Percentiles rank a stretch among this genome's conserved stretches.
Evolutionary conservation across 2,113 vertebrate species (phyloP).

Genomic region (Corythoichthys haematopterus): DNA sequence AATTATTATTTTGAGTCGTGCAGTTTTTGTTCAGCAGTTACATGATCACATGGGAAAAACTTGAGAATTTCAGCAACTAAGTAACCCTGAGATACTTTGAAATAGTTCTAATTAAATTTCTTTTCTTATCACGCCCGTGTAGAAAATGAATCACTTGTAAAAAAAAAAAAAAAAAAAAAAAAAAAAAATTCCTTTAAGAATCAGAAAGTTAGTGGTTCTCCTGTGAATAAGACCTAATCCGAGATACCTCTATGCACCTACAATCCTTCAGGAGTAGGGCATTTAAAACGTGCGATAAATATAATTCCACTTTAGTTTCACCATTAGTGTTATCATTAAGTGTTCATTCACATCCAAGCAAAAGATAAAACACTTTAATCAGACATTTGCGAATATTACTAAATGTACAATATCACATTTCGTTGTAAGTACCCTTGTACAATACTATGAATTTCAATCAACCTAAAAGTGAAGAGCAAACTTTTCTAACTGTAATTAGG

Average conservation of each 20-base stretch:
- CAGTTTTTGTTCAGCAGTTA: too few relatives aligned
- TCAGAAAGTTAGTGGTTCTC: slow-evolving; percentile 4
- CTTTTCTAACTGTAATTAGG: too few relatives aligned
- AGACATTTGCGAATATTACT: not conserved
- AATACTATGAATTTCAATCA: too few relatives aligned
- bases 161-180: slow-evolving; percentile 1
- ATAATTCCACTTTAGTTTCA: slow-evolving; percentile 8
- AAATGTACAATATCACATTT: too few relatives aligned
- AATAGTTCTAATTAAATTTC: not conserved
- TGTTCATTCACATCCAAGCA: slow-evolving; percentile 22
- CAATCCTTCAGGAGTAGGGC: slow-evolving; percentile 43
- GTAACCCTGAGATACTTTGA: not conserved
- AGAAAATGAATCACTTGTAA: not conserved
- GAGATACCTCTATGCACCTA: slow-evolving; percentile 27
- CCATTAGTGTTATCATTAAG: slow-evolving; percentile 6
- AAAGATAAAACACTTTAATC: slow-evolving; percentile 5
- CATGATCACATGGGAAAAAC: not conserved
- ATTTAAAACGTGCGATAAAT: slow-evolving; percentile 30
- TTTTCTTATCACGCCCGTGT: not conserved
- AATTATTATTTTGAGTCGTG: too few relatives aligned
- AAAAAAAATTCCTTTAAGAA: slow-evolving; percentile 1
- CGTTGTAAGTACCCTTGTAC: too few relatives aligned
- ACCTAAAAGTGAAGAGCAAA: too few relatives aligned
- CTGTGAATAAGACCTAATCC: slow-evolving; percentile 24
- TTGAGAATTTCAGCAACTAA: not conserved